phyloP scores from a whole-genome alignment of 2,797 vertebrate genomes.

The Bradypodion pumilum region DNA sequence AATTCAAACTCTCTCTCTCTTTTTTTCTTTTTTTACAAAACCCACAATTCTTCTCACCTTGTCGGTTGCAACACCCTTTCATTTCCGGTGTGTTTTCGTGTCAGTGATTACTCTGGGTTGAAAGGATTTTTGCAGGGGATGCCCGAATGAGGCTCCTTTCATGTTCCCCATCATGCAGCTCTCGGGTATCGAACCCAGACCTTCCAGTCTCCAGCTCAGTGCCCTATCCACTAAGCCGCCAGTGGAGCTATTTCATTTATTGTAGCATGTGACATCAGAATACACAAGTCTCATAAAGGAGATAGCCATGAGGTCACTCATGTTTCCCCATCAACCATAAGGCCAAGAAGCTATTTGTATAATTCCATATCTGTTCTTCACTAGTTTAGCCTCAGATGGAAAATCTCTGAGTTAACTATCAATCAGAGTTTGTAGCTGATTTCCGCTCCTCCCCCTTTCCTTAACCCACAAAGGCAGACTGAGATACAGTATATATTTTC shows the following conservation, averaged over 20 bases:
- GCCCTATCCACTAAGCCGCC: too few relatives aligned
- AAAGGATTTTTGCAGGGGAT: too few relatives aligned
- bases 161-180: too few relatives aligned
- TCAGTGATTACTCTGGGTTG: too few relatives aligned
- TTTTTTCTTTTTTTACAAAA: too few relatives aligned
- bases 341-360: not conserved
- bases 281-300: conserved; percentile 4
- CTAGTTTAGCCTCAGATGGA: not conserved
- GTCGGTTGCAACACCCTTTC: not conserved
- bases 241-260: conserved; percentile 6
- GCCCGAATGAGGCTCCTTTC: too few relatives aligned
- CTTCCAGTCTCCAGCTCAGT: too few relatives aligned
- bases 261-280: conserved; percentile 18
- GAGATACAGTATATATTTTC: conserved; percentile 7
- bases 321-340: not conserved
- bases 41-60: not conserved
- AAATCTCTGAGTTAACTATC: conserved; percentile 25
- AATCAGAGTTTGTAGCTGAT: not conserved
- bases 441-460: not conserved
- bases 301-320: conserved; percentile 10
- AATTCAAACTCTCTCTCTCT: too few relatives aligned
- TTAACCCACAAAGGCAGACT: not conserved
- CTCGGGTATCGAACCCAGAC: too few relatives aligned
- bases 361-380: conserved; percentile 1
- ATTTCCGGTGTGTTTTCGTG: too few relatives aligned